A percentile compares a stretch with the other conserved stretches of the same genome.
These are phyloP conservation scores for Galago senegalensis DNA, from an alignment of 2,797 vertebrate genomes.

Conservation along the genomic window DNA sequence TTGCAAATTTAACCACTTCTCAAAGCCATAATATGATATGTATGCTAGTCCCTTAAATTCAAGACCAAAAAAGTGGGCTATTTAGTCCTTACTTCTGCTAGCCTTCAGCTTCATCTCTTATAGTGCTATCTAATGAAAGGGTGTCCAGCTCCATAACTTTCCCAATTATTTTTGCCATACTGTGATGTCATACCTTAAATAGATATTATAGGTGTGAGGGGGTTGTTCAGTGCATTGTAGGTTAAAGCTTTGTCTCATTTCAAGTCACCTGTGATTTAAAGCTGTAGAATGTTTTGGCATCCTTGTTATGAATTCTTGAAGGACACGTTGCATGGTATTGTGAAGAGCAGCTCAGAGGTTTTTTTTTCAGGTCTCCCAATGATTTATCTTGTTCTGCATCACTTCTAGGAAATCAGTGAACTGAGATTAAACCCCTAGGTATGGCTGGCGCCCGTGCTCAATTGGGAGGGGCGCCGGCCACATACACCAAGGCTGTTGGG, in stretches of 20 bases:
- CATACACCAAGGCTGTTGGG: too few relatives aligned
- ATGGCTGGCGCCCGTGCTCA: too few relatives aligned
- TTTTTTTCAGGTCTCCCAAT: neutral
- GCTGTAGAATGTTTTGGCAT: neutral
- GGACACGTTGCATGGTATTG: neutral
- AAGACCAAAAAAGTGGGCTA: neutral
- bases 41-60: neutral
- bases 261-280: constrained; percentile 23
- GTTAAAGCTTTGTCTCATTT: constrained; percentile 42
- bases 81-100: neutral
- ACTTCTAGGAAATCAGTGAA: constrained; percentile 21
- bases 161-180: neutral
- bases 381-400: neutral
- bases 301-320: constrained; percentile 32
- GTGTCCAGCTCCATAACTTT: constrained; percentile 19
- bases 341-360: neutral
- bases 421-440: neutral
- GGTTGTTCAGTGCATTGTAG: neutral
- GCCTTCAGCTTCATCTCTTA: neutral
- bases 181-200: neutral
- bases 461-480: too few relatives aligned
- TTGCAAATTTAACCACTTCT: neutral
- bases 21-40: neutral
- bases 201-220: neutral
- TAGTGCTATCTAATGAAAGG: constrained; percentile 14